phyloP scores from a whole-genome alignment of 1,140 invertebrate species.

The Cherax destructor region DNA sequence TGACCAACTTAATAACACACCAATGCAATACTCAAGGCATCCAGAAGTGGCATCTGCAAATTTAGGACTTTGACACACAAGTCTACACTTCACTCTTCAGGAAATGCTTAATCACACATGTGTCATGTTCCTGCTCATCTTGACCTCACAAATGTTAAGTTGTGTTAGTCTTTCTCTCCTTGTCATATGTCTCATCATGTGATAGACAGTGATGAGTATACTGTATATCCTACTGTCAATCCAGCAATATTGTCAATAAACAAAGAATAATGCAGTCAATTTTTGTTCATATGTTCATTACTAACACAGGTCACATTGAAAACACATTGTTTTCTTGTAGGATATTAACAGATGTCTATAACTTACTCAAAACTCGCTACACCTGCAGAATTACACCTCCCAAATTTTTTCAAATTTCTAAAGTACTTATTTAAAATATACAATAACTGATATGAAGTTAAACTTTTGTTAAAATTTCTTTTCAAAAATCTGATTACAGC shows the following conservation, averaged over 20 bases:
- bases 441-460: neutral
- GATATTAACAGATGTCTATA: neutral
- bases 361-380: neutral
- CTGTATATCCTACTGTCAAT: neutral
- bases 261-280: neutral
- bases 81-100: constrained; percentile 50
- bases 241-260: neutral
- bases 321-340: neutral
- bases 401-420: neutral
- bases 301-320: neutral
- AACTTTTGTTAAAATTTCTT: too few relatives aligned
- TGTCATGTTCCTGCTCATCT: constrained; percentile 25
- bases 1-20: constrained; percentile 22
- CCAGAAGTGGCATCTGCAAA: constrained; percentile 61
- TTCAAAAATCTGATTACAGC: neutral
- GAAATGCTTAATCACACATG: constrained; percentile 46
- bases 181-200: constrained; percentile 1
- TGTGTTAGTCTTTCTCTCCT: constrained; percentile 26
- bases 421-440: neutral
- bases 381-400: constrained; percentile 35
- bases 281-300: neutral
- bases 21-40: constrained; percentile 30
- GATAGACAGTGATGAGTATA: constrained; percentile 12
- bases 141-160: constrained; percentile 20
- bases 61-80: constrained; percentile 46